These are phyloP conservation scores for Potamarius usumacintae DNA, from an alignment of 2,113 vertebrate species.

Conservation along the genomic window DNA sequence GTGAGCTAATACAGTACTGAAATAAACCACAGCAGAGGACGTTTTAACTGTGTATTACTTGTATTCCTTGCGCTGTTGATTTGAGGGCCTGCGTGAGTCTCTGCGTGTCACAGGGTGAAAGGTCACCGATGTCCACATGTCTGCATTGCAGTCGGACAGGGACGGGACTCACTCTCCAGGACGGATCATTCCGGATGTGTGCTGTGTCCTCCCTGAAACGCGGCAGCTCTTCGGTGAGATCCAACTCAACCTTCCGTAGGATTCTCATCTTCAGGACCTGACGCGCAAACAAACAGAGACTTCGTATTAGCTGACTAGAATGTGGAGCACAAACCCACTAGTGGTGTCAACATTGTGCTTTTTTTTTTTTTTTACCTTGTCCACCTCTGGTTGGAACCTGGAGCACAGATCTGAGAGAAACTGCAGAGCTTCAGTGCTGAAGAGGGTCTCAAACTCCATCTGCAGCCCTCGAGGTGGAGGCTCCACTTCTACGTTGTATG, in stretches of 20 bases:
- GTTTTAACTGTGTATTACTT: conserved; percentile 60
- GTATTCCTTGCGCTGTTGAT: conserved; percentile 75
- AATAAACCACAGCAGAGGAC: not conserved
- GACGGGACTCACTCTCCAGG: conserved; percentile 74
- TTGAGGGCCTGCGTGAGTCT: conserved; percentile 66
- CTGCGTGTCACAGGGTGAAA: conserved; percentile 72
- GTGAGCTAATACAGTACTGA: not conserved
- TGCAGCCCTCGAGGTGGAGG: conserved; percentile 68
- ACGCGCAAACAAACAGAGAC: not conserved
- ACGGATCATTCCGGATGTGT: conserved; percentile 63
- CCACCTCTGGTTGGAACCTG: conserved; percentile 71
- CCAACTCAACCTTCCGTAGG: conserved; percentile 70
- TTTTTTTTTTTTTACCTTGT: conserved; percentile 63
- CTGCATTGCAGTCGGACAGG: conserved; percentile 71
- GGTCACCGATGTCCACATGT: conserved; percentile 76
- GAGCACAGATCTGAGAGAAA: conserved; percentile 74
- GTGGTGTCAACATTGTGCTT: not conserved
- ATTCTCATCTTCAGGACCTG: conserved; percentile 70
- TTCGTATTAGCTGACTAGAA: not conserved
- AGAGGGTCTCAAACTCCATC: conserved; percentile 66
- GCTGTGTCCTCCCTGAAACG: conserved; percentile 65
- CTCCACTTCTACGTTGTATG: conserved; percentile 66
- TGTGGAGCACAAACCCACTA: not conserved
- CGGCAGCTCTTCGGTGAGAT: conserved; percentile 71
- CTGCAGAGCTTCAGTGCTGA: conserved; percentile 65